Evolutionary conservation across 2,797 vertebrate species (phyloP), one percentile per base, ranked within the genome.

Genomic region (Pipistrellus nathusii): DNA sequence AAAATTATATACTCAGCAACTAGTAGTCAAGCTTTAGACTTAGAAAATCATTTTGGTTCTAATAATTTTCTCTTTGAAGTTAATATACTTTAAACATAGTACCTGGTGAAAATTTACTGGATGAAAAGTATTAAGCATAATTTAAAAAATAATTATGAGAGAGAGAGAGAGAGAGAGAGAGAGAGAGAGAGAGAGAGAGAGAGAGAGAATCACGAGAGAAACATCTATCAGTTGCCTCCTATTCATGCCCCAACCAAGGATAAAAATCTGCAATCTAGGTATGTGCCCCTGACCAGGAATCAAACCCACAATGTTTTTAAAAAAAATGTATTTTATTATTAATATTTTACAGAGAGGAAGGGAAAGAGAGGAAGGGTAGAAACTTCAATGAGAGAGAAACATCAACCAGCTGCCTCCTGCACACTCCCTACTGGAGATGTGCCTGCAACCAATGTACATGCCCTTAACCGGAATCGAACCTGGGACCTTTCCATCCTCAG

Each of bases 11-110:
- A 25, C 21, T 66, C 30, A 48, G 14, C 23, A 48, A 66, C 59
- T 48, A 14, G 3, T 25, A 85, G 48, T 23, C 8, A 93, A 81
- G 44, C 20, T 88, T 90, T 91, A 78, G 83, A 77, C 48, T 76
- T 93, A 96, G 46, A 92, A 88, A 83, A 48, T 32, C 0, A n/a
- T 95, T 92, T 51, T 75, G 6, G 0, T 83, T 84, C n/a, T 85
- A 71, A 59, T 2, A 69, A 21, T 88, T n/a, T 23, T 82, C 66
- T 83, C 2, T 91, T 93, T 81, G 13, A 91, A 88, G 71, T 91
- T 85, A 0, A 23, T 41, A 85, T 8, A 46, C 4, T 86, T 91
- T 57, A 83, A 92, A 64, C 3, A 51, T 30, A 32, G 0, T 71
- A 41, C 51, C 2, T 25, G 4, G 2, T 84, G 5, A 96, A 90